A percentile compares a stretch with the other conserved stretches of the same genome.
These are phyloP conservation scores for Callionymus lyra DNA, from an alignment of 2,113 vertebrate genomes.

Conservation along the genomic window DNA sequence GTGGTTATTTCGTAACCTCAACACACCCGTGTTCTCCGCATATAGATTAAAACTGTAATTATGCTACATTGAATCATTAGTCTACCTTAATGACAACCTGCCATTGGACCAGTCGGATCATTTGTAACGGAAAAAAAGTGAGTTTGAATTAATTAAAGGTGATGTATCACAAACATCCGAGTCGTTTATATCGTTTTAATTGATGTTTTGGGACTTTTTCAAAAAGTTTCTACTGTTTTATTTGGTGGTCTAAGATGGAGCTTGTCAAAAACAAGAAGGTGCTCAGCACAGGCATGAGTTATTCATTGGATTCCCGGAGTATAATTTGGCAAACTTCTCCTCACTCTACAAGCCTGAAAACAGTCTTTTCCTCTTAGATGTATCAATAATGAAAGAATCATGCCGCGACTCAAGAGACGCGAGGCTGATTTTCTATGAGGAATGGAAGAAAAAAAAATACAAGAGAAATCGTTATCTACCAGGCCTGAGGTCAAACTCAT, in stretches of 20 bases:
- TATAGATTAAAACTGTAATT: too few relatives aligned
- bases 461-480: constrained; percentile 36
- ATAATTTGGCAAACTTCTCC: constrained; percentile 33
- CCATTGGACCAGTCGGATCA: too few relatives aligned
- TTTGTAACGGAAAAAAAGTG: too few relatives aligned
- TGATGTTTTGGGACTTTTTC: too few relatives aligned
- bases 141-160: too few relatives aligned
- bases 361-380: constrained; percentile 51
- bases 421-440: constrained; percentile 27
- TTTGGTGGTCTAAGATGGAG: too few relatives aligned
- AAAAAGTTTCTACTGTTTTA: background rate
- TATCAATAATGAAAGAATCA: constrained; percentile 54
- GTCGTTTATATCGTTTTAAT: too few relatives aligned
- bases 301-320: constrained; percentile 38
- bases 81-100: too few relatives aligned
- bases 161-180: too few relatives aligned
- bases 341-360: constrained; percentile 29
- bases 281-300: constrained; percentile 14
- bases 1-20: too few relatives aligned
- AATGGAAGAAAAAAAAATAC: constrained; percentile 47
- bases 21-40: too few relatives aligned
- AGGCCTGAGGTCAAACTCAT: constrained; percentile 58
- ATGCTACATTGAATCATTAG: too few relatives aligned
- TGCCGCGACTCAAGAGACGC: constrained; percentile 23
- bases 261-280: constrained; percentile 3